Conservation (phyloP, 30 jellyfish, hydroid and myxozoan genomes). For the Aurelia aurita region DNA sequence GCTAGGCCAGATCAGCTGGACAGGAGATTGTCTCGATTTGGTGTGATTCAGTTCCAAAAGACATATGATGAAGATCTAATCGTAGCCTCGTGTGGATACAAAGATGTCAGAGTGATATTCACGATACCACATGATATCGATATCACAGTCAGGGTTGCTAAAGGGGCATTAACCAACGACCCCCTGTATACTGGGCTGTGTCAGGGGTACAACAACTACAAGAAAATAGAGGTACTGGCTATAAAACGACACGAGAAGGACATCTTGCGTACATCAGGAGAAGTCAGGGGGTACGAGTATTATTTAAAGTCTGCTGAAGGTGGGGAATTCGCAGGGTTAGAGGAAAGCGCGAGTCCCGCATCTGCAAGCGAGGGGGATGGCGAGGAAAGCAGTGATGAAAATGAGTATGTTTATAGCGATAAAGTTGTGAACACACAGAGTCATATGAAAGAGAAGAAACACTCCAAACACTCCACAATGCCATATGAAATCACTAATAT, state of each 20-base stretch:
- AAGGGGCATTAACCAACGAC: constrained; percentile 71
- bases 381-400: constrained; percentile 18
- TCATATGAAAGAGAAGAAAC: too few relatives aligned
- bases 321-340: constrained; percentile 24
- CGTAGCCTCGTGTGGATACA: constrained; percentile 87
- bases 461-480: neutral
- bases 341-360: too few relatives aligned
- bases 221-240: constrained; percentile 58
- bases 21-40: constrained; percentile 36
- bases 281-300: constrained; percentile 72
- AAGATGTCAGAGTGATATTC: constrained; percentile 73
- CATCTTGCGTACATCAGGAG: constrained; percentile 46
- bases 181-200: constrained; percentile 80
- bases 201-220: constrained; percentile 73
- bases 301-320: constrained; percentile 8
- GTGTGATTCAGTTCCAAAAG: constrained; percentile 63
- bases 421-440: too few relatives aligned
- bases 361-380: neutral
- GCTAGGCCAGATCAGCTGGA: neutral
- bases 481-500: constrained; percentile 9
- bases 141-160: constrained; percentile 84
- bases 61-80: constrained; percentile 65
- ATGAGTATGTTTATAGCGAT: neutral
- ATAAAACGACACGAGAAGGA: constrained; percentile 55
- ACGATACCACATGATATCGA: constrained; percentile 78